A percentile compares a stretch with the other conserved stretches of the same genome.
phyloP scores from a whole-genome alignment of 2,797 vertebrate genomes.

The Lycodopsis pacificus region DNA sequence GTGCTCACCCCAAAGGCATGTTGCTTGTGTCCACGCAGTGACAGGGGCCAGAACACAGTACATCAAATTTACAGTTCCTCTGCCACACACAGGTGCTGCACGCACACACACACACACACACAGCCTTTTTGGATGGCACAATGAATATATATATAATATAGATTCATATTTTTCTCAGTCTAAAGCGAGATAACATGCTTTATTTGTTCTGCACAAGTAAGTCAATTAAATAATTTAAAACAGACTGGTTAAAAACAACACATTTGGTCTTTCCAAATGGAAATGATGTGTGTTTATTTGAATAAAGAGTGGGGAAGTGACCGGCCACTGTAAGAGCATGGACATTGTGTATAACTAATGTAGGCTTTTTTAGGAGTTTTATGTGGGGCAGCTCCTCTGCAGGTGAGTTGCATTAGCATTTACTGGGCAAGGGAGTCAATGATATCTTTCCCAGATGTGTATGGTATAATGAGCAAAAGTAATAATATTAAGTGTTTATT shows the following conservation, averaged over 20 bases:
- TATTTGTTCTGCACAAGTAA: not conserved
- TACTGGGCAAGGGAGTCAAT: not conserved
- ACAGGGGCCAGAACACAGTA: conserved; percentile 48
- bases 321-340: no score
- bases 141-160: not conserved
- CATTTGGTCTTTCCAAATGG: not conserved
- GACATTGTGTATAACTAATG: not conserved
- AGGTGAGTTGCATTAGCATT: not conserved
- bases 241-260: not conserved
- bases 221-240: not conserved
- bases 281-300: not conserved
- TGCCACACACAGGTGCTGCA: conserved; percentile 28
- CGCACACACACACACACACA: not conserved
- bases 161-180: not conserved
- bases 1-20: conserved; percentile 81
- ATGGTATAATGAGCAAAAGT: not conserved
- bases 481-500: not conserved
- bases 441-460: not conserved
- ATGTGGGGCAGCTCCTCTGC: not conserved
- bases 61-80: conserved; percentile 52
- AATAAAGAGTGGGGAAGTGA: not conserved
- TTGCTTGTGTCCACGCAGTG: conserved; percentile 60
- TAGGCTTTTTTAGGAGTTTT: no score
- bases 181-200: not conserved
- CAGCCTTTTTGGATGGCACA: not conserved